phyloP scores from a whole-genome alignment of 2,888 invertebrate species.

The Cerastoderma edule region DNA sequence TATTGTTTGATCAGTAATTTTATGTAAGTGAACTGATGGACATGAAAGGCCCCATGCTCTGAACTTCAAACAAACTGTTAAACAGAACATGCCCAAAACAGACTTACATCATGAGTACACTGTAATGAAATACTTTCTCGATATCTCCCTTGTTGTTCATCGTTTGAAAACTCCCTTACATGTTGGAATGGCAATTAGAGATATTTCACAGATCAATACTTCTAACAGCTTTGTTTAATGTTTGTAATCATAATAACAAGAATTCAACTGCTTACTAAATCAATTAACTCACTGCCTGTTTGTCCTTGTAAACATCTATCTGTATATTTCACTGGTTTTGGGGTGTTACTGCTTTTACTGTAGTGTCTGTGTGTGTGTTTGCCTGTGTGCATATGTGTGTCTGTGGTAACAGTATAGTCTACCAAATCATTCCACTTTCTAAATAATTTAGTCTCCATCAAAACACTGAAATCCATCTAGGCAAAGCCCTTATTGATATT shows the following conservation, averaged over 20 bases:
- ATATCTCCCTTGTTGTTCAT: constrained; percentile 10
- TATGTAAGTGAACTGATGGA: constrained; percentile 59
- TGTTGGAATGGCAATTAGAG: constrained; percentile 19
- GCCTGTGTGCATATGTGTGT: too few relatives aligned
- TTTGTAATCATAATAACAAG: constrained; percentile 13
- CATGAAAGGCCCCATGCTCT: constrained; percentile 52
- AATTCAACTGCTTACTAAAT: not conserved
- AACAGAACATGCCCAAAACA: constrained; percentile 58
- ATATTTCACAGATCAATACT: constrained; percentile 22
- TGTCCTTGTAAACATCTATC: too few relatives aligned
- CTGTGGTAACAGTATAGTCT: too few relatives aligned
- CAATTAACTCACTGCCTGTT: constrained; percentile 12
- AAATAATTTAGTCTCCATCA: too few relatives aligned
- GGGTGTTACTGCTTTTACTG: too few relatives aligned
- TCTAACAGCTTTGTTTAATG: constrained; percentile 17
- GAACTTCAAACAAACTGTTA: constrained; percentile 61
- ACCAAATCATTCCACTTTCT: too few relatives aligned
- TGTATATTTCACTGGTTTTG: too few relatives aligned
- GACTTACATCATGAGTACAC: constrained; percentile 35
- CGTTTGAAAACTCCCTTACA: constrained; percentile 18
- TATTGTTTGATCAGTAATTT: constrained; percentile 62
- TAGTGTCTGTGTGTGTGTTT: too few relatives aligned
- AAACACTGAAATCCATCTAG: too few relatives aligned
- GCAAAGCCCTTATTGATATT: too few relatives aligned
- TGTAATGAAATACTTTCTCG: constrained; percentile 14